Evolutionary conservation across 2,113 vertebrate species (phyloP).

Genomic region (Hemiscyllium ocellatum): DNA sequence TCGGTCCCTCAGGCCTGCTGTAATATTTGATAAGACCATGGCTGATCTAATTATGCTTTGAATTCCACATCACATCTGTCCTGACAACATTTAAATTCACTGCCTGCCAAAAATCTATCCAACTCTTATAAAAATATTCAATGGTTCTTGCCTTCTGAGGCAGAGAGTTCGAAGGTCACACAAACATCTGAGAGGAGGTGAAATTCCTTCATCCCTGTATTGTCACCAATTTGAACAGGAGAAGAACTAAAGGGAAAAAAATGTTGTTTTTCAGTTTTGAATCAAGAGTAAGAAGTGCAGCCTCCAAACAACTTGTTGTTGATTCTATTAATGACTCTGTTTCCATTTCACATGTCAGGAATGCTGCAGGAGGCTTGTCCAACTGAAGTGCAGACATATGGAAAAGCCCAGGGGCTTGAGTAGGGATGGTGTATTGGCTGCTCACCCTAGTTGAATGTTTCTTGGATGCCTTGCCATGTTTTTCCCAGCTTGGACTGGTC

Average conservation of each 20-base stretch:
- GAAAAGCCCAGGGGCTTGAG: background rate
- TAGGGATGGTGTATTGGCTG: background rate
- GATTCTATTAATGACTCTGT: background rate
- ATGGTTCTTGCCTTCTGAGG: no score
- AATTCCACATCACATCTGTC: no score
- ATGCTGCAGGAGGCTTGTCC: background rate
- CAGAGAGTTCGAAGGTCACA: no score
- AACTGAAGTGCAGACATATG: background rate
- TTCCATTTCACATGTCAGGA: slow-evolving; percentile 13
- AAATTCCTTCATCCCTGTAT: no score
- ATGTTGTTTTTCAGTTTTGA: background rate
- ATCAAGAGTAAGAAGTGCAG: background rate
- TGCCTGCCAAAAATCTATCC: no score
- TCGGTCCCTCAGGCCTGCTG: no score
- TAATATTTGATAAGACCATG: no score
- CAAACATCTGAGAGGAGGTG: no score
- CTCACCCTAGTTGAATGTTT: background rate
- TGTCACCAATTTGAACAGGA: background rate
- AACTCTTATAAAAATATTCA: no score
- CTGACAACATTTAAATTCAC: no score
- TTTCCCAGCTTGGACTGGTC: background rate
- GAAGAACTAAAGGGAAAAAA: background rate
- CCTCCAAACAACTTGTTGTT: background rate
- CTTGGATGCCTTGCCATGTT: background rate
- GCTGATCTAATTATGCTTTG: no score